Percentiles rank a stretch among this genome's conserved stretches.
These are phyloP conservation scores for Formica aserva DNA, from an alignment of 2,888 invertebrate species.

Conservation along the genomic window DNA sequence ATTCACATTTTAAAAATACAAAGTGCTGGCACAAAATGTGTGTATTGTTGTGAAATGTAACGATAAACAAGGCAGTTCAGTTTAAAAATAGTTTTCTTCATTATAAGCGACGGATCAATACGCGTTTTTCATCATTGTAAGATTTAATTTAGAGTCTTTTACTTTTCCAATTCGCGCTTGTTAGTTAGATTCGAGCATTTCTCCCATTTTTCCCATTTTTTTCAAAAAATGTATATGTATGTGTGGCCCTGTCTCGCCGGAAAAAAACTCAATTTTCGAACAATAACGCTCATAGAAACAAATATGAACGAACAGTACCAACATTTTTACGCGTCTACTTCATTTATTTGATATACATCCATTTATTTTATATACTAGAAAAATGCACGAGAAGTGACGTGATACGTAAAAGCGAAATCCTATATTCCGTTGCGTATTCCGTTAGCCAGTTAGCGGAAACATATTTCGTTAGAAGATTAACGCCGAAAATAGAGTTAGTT, in stretches of 20 bases:
- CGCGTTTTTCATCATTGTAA: background rate
- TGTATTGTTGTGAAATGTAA: background rate
- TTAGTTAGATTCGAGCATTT: background rate
- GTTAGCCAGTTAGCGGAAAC: slow-evolving; percentile 21
- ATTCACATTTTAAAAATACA: background rate
- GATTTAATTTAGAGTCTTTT: slow-evolving; percentile 2
- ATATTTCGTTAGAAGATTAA: slow-evolving; percentile 14
- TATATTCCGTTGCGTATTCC: slow-evolving; percentile 3
- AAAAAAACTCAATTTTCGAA: background rate
- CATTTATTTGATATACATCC: background rate
- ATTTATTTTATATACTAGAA: background rate
- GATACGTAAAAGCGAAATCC: slow-evolving; percentile 22
- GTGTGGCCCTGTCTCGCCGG: background rate
- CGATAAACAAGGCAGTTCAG: background rate
- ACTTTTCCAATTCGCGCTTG: background rate
- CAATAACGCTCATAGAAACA: background rate
- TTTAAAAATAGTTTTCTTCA: background rate
- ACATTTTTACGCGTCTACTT: background rate
- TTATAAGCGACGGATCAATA: background rate
- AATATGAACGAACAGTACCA: background rate
- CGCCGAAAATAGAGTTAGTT: slow-evolving; percentile 30
- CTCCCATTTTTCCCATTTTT: background rate
- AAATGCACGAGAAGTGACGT: background rate
- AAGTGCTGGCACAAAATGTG: background rate
- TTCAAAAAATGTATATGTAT: background rate